A percentile compares a stretch with the other conserved stretches of the same genome.
These are phyloP conservation scores for Camponotus pennsylvanicus DNA, from an alignment of 1,140 invertebrate species.

Conservation along the genomic window DNA sequence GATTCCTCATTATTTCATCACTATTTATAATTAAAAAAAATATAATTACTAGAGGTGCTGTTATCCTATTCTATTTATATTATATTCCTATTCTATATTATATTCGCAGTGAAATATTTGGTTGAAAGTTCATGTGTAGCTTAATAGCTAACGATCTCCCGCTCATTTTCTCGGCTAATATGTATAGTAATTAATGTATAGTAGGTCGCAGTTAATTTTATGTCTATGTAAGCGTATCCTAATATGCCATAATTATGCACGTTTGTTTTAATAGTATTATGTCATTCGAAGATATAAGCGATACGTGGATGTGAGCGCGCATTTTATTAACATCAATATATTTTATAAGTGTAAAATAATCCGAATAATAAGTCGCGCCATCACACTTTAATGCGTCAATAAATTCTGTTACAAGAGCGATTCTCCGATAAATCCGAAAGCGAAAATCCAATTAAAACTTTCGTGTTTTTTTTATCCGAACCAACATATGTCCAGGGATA, in stretches of 20 bases:
- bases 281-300: constrained; percentile 8
- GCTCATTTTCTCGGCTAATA: neutral
- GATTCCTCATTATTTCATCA: neutral
- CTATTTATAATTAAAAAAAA: neutral
- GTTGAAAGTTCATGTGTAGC: neutral
- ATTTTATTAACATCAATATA: constrained; percentile 3
- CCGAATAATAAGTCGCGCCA: neutral
- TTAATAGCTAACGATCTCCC: neutral
- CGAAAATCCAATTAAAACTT: constrained; percentile 32
- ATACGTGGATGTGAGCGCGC: neutral
- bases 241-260: neutral
- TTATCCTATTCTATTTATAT: no score
- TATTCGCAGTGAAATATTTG: neutral
- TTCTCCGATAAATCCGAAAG: constrained; percentile 25
- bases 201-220: constrained; percentile 19
- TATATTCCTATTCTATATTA: neutral
- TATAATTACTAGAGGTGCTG: no score
- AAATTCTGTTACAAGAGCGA: constrained; percentile 16
- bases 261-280: neutral
- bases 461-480: neutral
- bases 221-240: neutral
- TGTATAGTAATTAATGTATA: constrained; percentile 11
- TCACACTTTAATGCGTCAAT: neutral
- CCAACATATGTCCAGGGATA: neutral
- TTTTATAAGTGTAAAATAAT: neutral